These are phyloP conservation scores for Trichogramma dendrolimi DNA, from an alignment of 2,888 invertebrate species.

Conservation along the genomic window DNA sequence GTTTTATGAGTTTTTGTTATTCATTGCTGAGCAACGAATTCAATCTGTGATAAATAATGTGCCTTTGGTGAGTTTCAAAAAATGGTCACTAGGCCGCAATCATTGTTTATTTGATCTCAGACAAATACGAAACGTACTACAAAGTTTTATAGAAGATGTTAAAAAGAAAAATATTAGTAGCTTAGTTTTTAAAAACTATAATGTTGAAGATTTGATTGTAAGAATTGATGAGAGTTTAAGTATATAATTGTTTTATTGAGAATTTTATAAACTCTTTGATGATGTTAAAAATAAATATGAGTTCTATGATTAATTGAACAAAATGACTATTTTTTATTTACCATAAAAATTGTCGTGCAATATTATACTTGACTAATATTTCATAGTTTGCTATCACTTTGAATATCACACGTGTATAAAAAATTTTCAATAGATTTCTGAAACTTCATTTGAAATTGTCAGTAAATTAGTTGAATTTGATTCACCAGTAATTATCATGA, in stretches of 20 bases:
- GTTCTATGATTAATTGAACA: slow-evolving; percentile 8
- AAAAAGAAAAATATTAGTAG: slow-evolving; percentile 37
- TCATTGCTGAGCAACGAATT: slow-evolving; percentile 62
- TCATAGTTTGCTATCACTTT: no score
- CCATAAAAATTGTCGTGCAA: slow-evolving; percentile 2
- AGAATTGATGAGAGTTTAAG: slow-evolving; percentile 27
- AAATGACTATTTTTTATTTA: slow-evolving; percentile 20
- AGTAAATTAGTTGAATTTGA: no score
- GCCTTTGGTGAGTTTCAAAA: slow-evolving; percentile 46
- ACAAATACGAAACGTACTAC: slow-evolving; percentile 50
- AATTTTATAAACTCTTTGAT: neutral
- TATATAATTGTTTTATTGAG: no score
- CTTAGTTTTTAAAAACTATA: slow-evolving; percentile 34
- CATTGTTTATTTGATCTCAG: slow-evolving; percentile 55
- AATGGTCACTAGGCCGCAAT: slow-evolving; percentile 51
- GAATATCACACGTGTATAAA: no score
- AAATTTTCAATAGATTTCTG: no score
- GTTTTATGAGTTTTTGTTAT: slow-evolving; percentile 65
- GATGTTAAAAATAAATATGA: slow-evolving; percentile 12
- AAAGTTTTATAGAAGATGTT: slow-evolving; percentile 48
- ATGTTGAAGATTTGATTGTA: slow-evolving; percentile 32
- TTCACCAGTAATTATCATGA: no score
- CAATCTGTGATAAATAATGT: slow-evolving; percentile 48
- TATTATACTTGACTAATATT: neutral
- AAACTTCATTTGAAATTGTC: no score